These are phyloP conservation scores for Nyctereutes procyonoides DNA, from an alignment of 2,113 vertebrate species.

Conservation along the genomic window DNA sequence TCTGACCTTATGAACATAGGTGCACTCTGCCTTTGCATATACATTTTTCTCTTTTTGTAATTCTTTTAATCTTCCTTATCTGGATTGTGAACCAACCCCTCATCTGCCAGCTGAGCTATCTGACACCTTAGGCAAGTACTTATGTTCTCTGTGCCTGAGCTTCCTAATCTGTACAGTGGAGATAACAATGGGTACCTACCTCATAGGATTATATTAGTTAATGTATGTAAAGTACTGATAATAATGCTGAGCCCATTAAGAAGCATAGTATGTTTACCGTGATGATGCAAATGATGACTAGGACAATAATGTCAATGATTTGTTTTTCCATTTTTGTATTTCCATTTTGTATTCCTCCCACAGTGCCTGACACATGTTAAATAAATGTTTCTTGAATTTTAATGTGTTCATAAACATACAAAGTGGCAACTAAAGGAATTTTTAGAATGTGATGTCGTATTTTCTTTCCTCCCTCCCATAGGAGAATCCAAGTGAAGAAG, in stretches of 20 bases:
- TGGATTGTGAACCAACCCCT: not conserved
- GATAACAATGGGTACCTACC: not conserved
- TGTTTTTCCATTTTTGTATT: not conserved
- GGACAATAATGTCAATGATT: not conserved
- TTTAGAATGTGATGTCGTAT: not conserved
- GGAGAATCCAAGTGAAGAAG: slow-evolving; percentile 99
- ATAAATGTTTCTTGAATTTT: slow-evolving; percentile 17
- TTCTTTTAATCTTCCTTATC: not conserved
- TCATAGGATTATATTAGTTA: not conserved
- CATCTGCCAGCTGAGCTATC: not conserved
- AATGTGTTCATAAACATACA: not conserved
- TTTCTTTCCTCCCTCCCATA: slow-evolving; percentile 69
- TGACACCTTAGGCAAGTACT: not conserved
- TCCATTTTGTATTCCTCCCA: not conserved
- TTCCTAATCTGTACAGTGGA: not conserved
- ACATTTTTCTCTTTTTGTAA: not conserved
- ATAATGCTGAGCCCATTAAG: not conserved
- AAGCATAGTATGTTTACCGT: not conserved
- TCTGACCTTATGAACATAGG: not conserved
- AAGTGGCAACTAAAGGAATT: not conserved
- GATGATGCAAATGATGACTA: not conserved
- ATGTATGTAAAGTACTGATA: not conserved
- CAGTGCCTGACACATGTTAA: not conserved
- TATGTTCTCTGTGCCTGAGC: not conserved
- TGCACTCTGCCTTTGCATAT: not conserved